Evolutionary conservation across 2,113 vertebrate species (phyloP), one percentile per base, ranked within the genome.

Genomic region (Petroica traversi): DNA sequence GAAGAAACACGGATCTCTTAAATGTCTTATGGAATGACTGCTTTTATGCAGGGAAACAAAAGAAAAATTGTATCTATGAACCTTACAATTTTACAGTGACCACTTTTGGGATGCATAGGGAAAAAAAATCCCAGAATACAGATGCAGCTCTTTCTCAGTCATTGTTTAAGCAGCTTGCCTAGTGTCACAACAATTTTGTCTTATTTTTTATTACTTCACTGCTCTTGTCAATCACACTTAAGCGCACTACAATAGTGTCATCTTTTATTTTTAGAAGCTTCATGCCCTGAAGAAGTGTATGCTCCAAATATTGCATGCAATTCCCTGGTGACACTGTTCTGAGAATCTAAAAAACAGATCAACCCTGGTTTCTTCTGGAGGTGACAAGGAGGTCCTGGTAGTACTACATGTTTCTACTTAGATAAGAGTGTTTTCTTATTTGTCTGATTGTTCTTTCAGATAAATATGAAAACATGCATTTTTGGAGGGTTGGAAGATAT

Each of bases 141-240:
- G 79, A n/a, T 1, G 5, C 5, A 52, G 11, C 2, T 61, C 9
- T 31, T 81, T 69, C 73, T 84, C 55, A 68, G 59, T 33, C 18
- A 51, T 46, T 86, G 76, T 83, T 88, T 62, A 80, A 91, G 29
- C 16, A 85, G 16, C 17, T 87, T 78, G 43, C 22, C 5, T 81
- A 34, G 9, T 59, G 57, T 81, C 48, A 41, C 45, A 92, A 73
- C 19, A 51, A 49, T 77, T 94, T 89, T 81, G 8, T 73, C 62
- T 73, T 48, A 45, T 75, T 84, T 41, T 80, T 76, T 80, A 73
- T 81, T 41, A 83, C 28, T 80, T 80, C 29, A 49, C 33, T 86
- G 67, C 74, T 84, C 63, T 86, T 91, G 73, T 95, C 89, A 95
- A 92, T 95, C 93, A 86, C 16, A 77, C 84, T 91, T 77, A 92